phyloP scores from a whole-genome alignment of 2,113 vertebrate genomes.

The Ptyas mucosa region DNA sequence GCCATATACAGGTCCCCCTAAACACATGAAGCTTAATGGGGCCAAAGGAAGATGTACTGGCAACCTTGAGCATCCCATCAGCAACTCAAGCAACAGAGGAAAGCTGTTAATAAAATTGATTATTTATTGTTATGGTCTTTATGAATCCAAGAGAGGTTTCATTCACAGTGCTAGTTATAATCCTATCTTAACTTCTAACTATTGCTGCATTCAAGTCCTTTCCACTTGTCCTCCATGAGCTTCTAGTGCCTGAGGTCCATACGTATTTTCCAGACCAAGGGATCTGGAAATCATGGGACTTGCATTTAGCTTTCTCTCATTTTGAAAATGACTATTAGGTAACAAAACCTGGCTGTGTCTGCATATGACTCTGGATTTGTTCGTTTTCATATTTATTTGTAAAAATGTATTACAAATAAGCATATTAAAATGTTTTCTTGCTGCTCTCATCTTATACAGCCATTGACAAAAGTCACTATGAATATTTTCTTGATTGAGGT shows the following conservation, averaged over 20 bases:
- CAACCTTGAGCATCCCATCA: background rate
- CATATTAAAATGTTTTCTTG: background rate
- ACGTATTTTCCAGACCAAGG: background rate
- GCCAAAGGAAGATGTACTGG: background rate
- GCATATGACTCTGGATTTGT: background rate
- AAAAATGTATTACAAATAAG: background rate
- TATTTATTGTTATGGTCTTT: background rate
- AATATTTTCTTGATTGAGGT: background rate
- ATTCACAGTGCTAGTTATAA: background rate
- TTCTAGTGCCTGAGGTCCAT: background rate
- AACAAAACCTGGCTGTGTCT: background rate
- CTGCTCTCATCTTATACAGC: background rate
- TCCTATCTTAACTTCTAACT: background rate
- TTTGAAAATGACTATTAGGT: background rate
- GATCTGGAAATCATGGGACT: background rate
- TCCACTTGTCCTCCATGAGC: background rate
- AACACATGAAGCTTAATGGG: background rate
- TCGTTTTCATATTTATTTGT: background rate
- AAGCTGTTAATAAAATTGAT: background rate
- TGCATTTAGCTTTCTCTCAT: background rate
- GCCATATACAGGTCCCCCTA: background rate
- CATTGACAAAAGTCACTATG: background rate
- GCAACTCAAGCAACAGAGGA: background rate
- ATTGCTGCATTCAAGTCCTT: background rate
- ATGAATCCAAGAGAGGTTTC: background rate